Conservation (phyloP, 2,888 invertebrate species). For the Watsonalla cultraria region DNA sequence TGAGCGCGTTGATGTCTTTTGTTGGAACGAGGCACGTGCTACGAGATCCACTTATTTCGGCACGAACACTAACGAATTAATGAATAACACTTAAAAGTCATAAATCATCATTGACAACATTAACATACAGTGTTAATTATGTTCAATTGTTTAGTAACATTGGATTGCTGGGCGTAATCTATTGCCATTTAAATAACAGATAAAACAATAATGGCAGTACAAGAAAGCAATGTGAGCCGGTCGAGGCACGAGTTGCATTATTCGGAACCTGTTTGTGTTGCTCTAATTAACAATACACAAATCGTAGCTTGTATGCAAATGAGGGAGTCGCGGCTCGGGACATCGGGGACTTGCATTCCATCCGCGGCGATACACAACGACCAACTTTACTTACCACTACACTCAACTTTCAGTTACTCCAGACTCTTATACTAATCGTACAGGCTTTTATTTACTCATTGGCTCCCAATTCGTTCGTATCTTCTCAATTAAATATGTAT, state of each 20-base stretch:
- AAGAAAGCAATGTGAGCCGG: constrained; percentile 56
- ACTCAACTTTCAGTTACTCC: constrained; percentile 11
- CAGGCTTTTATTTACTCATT: no score
- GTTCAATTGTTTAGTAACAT: constrained; percentile 61
- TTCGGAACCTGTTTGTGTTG: constrained; percentile 69
- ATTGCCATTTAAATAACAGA: constrained; percentile 75
- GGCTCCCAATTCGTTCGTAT: no score
- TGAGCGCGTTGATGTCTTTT: neutral
- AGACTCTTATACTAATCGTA: no score
- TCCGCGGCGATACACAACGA: constrained; percentile 33
- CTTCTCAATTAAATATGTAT: no score
- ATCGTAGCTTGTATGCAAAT: constrained; percentile 78
- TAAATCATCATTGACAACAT: constrained; percentile 60
- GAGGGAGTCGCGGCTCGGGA: constrained; percentile 36
- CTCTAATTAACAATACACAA: constrained; percentile 79
- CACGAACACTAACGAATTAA: neutral
- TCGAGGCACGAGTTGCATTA: constrained; percentile 50
- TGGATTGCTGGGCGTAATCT: constrained; percentile 53
- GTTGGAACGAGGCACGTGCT: neutral
- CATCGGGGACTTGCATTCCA: constrained; percentile 31
- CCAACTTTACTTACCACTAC: constrained; percentile 39
- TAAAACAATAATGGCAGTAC: constrained; percentile 69
- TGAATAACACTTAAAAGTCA: constrained; percentile 19
- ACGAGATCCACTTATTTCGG: neutral
- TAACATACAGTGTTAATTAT: constrained; percentile 70